A percentile compares a stretch with the other conserved stretches of the same genome.
These are phyloP conservation scores for Aldabrachelys gigantea DNA, from an alignment of 2,113 vertebrate species.

Conservation along the genomic window DNA sequence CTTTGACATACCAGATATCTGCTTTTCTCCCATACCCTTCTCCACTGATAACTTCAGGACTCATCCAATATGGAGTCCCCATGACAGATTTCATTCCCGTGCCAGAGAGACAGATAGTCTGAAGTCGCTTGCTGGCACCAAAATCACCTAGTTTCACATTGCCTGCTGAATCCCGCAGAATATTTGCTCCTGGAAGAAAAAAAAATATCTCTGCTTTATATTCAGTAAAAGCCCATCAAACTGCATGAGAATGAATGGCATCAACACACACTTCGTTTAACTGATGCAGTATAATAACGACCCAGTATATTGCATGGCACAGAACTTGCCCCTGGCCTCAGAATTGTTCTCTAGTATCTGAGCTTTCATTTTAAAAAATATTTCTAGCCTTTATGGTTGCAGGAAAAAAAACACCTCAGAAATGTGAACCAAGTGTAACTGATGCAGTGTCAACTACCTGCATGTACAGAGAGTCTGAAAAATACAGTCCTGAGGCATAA, in stretches of 20 bases:
- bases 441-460: not conserved
- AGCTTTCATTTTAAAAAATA: not conserved
- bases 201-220: not conserved
- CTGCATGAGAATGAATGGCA: not conserved
- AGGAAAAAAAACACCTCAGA: not conserved
- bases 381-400: not conserved
- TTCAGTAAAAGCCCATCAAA: not conserved
- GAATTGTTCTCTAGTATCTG: not conserved
- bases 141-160: conserved; percentile 99
- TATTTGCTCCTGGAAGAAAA: conserved; percentile 92
- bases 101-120: conserved; percentile 97
- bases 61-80: conserved; percentile 99
- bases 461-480: not conserved
- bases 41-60: conserved; percentile 97
- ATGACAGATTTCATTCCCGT: conserved; percentile 98
- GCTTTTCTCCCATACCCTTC: conserved; percentile 98
- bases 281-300: not conserved
- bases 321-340: not conserved
- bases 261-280: not conserved
- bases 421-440: not conserved
- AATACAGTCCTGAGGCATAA: not conserved
- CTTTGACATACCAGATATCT: conserved; percentile 92
- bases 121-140: conserved; percentile 94
- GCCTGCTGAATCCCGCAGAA: conserved; percentile 94
- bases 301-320: not conserved